Conservation (phyloP, 2,888 invertebrate genomes). For the Tinea semifulvella region DNA sequence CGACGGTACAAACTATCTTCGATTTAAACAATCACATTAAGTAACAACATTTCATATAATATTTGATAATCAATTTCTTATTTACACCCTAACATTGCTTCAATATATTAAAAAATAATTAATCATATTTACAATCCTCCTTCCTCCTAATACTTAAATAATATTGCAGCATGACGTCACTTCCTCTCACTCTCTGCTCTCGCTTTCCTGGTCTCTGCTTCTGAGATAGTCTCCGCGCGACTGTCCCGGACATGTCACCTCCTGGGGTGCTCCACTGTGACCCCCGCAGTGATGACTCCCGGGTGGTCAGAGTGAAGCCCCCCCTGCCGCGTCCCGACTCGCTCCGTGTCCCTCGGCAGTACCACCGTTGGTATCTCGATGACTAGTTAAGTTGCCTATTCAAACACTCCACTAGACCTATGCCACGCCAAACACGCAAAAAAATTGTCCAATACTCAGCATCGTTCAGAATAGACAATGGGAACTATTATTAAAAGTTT, state of each 20-base stretch:
- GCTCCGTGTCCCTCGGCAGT: background rate
- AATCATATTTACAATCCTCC: constrained; percentile 41
- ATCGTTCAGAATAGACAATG: no score
- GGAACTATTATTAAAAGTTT: no score
- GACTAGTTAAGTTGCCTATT: no score
- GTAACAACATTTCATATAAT: constrained; percentile 43
- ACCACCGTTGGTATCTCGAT: no score
- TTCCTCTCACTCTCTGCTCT: constrained; percentile 15
- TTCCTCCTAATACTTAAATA: constrained; percentile 54
- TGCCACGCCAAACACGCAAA: no score
- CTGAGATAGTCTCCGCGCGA: background rate
- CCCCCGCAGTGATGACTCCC: background rate
- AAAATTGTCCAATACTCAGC: no score
- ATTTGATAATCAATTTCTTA: constrained; percentile 28
- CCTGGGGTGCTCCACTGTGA: background rate
- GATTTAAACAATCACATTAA: constrained; percentile 49
- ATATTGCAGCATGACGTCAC: constrained; percentile 49
- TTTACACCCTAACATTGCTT: constrained; percentile 50
- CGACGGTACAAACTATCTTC: constrained; percentile 37
- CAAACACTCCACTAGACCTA: no score
- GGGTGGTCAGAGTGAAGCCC: background rate
- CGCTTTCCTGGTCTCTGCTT: background rate
- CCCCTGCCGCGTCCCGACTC: background rate
- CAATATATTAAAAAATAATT: constrained; percentile 30
- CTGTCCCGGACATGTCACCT: background rate